Base-by-base conservation (phyloP, 2,888 invertebrate genomes). In the Prionchulus punctatus region DNA sequence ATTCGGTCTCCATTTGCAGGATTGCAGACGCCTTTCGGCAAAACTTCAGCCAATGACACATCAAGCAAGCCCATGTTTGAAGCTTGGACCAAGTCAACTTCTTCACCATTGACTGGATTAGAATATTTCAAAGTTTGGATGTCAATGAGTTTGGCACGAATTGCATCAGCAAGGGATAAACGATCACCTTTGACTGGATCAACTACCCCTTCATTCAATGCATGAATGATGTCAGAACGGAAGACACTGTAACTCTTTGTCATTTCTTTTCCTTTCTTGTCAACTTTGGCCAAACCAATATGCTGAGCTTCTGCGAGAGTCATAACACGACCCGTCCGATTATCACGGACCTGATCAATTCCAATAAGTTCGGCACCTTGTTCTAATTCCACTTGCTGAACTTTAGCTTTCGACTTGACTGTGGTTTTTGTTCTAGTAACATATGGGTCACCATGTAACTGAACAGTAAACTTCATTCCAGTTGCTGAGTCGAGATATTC, bases 121-220 rank as follows among this genome's bases (percentile, higher is more conserved):
- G 2, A 3, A 54, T 55, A 57, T 56, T 25, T 27, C 36, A 53
- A n/a, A 2, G 25, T 3, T 2, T 18, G 2, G 4, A 54, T 12
- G 68, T 86, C 85, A 55, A 90, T 82, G 36, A 85, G 77, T 60
- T 85, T 85, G 69, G 80, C 78, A 63, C 81, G 78, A 7, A 83
- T 82, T 43, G 90, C 90, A 73, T 90, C 86, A 66, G 85, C 82
- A 62, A 91, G 81, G 36, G 82, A 79, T 79, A 73, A 81, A 80
- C 79, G 80, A 67, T 80, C 81, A 27, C 4, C 7, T 27, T n/a
- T 81, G 58, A 82, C 78, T 7, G 80, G 73, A 53, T 83, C 79
- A 59, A 88, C 76, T 60, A 81, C 73, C 21, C 85, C 84, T 53
- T 82, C 80, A 57, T 81, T 78, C 1, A 88, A 79, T 15, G 88